Base-by-base conservation (phyloP, 2,113 vertebrate species). In the Melozone crissalis region DNA sequence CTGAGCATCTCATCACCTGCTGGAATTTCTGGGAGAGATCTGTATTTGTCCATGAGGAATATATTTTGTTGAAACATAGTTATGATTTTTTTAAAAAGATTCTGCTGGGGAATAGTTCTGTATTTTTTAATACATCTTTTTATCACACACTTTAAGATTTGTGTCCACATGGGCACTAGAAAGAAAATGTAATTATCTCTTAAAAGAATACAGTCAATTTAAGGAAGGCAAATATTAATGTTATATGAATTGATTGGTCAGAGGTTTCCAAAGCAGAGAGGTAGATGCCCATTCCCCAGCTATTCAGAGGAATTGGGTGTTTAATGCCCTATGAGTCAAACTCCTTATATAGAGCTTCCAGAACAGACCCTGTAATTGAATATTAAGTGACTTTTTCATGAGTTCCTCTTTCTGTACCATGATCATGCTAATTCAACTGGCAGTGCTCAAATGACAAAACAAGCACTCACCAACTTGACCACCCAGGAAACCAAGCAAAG, bases 141-240 rank as follows among this genome's bases (percentile, higher is more conserved):
- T 84, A 72, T 81, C 51, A 31, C 30, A 37, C 43, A 20, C 73
- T 88, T 80, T 66, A 66, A 83, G 65, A 75, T 59, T 87, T 1
- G 2, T 81, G 47, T 26, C 72, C 79, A 86, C 79, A 68, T 65
- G 22, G 85, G n/a, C 26, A 68, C 52, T 75, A 72, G 83, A 75
- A 81, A 28, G 62, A 55, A 94, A 94, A 95, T 22, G 44, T 86
- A 91, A 90, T 93, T 73, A 81, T 84, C 57, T 90, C 62, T 91
- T 76, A 66, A 94, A 92, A 95, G n/a, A 93, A 94, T 69, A 58
- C 54, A 84, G 68, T 75, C 75, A 91, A 69, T 89, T 93, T 92
- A 92, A 93, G 65, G 72, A 86, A 80, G 87, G 55, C 39, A 88
- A 92, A 80, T 74, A 86, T 74, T 87, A 94, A 81, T 72, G 75